Percentiles rank a stretch among this genome's conserved stretches.
Conservation (phyloP, 2,888 invertebrate species). For the Synergus itoensis region DNA sequence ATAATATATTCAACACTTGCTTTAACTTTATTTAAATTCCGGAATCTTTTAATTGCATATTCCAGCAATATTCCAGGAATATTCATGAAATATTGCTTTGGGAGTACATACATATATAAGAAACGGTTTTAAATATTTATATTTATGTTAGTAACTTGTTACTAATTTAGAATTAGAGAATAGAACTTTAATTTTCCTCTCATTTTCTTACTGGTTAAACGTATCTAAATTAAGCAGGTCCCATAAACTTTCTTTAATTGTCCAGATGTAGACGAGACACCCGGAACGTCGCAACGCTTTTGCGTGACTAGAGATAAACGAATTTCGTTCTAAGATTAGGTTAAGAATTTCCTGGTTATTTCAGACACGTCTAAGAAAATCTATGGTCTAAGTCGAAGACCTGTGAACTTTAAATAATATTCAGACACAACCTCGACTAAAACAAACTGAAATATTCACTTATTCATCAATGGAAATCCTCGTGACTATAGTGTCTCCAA, state of each 20-base stretch:
- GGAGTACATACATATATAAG: too few relatives aligned
- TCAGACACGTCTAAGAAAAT: conserved; percentile 16
- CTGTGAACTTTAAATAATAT: not conserved
- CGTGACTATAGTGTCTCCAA: not conserved
- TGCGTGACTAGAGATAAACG: conserved; percentile 47
- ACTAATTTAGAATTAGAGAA: not conserved
- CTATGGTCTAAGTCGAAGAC: not conserved
- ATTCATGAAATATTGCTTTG: too few relatives aligned
- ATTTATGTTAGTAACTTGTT: too few relatives aligned
- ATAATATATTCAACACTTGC: too few relatives aligned
- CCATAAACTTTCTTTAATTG: conserved; percentile 5
- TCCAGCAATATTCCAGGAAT: too few relatives aligned
- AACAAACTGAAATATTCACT: conserved; percentile 21
- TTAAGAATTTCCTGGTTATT: conserved; percentile 23
- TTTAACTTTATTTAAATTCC: too few relatives aligned
- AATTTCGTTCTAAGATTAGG: conserved; percentile 44
- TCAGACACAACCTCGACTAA: conserved; percentile 14
- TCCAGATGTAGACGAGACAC: not conserved
- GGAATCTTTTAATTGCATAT: too few relatives aligned
- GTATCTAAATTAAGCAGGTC: not conserved
- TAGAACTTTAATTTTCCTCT: not conserved
- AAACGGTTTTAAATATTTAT: too few relatives aligned
- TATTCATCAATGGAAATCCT: not conserved
- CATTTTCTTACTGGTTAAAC: conserved; percentile 19
- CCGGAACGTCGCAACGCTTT: not conserved